Evolutionary conservation across 1,140 invertebrate genomes (phyloP), one percentile per base, ranked within the genome.

Genomic region (Macrostomum lignano): DNA sequence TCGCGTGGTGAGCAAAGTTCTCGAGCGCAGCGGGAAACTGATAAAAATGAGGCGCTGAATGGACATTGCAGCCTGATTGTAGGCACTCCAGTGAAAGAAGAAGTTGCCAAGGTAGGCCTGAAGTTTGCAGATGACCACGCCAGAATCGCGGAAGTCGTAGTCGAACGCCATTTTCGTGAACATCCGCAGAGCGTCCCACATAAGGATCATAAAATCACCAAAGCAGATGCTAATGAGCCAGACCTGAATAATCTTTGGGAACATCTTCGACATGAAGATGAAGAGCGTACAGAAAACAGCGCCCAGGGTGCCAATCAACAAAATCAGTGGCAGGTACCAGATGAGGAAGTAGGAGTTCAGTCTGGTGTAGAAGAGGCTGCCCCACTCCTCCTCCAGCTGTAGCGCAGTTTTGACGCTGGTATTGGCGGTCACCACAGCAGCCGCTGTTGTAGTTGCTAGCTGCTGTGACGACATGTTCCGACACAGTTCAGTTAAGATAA

Each of bases 141-240:
- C 19, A 9, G 19, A 14, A 9, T 28, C 26, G 15, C 26, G 3
- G 7, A 28, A 28, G 26, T 28, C 26, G 19, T 15, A 28, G 7
- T 28, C 19, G 19, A 5, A 28, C 7, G 19, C 15, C 5, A 28
- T 17, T 17, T 28, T 28, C 15, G 14, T 17, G 19, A 28, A 15
- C 26, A 28, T 28, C 26, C 26, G 19, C 9, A 28, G 19, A 3
- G 26, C 19, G 7, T 28, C 26, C 7, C 3, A 15, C 7, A 3
- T 5, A 5, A 28, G 15, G 15, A 28, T 28, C 26, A 28, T 28
- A 14, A 28, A 15, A 28, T 28, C 26, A 15, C 26, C 26, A 5
- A 28, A 15, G 9, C 26, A 28, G 15, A 28, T 28, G 9, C 26
- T 28, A 14, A 28, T 17, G 15, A 28, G 19, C 26, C 26, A 28